Base-by-base conservation (phyloP, 2,797 vertebrate species). In the Dryobates pubescens region DNA sequence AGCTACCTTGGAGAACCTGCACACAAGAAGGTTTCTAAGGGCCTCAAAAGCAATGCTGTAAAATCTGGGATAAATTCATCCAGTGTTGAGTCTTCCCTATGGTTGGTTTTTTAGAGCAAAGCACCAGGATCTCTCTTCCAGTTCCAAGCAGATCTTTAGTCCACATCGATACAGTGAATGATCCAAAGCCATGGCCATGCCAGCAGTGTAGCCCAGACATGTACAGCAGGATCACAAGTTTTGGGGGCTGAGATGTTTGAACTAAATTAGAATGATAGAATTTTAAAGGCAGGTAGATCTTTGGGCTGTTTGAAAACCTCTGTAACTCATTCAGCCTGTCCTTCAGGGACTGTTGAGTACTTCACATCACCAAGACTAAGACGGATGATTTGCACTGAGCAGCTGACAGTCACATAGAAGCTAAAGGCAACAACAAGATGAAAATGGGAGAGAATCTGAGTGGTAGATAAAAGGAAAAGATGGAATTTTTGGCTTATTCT, bases 141-240 rank as follows among this genome's bases (percentile, higher is more conserved):
- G 0, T 27, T 30, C n/a, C 38, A 83, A 53, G 15, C 15, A 90
- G 57, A 34, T 34, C 7, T 65, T 72, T 8, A 47, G 61, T 22
- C 3, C 18, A 23, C 7, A 18, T 7, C 64, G 54, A 29, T 7
- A 22, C 3, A 41, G 7, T 4, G 17, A 78, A 53, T 5, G 27
- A 58, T 51, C 20, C n/a, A 59, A 82, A 80, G 56, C n/a, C 29
- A 13, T 3, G 19, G 23, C 47, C 62, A 59, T 13, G 30, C 7
- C 72, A 82, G 19, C 57, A 70, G 54, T 0, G 0, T 10, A 67
- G 38, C 23, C 71, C 64, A 41, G 36, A 34, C 0, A 0, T 17
- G 8, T 27, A 30, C 4, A n/a, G 27, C n/a, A 34, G 2, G 15
- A 75, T 27, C 56, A 49, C 3, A 47, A 47, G 2, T 17, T 72